These are phyloP conservation scores for Vulpes lagopus DNA, from an alignment of 2,113 vertebrate genomes.

Conservation along the genomic window DNA sequence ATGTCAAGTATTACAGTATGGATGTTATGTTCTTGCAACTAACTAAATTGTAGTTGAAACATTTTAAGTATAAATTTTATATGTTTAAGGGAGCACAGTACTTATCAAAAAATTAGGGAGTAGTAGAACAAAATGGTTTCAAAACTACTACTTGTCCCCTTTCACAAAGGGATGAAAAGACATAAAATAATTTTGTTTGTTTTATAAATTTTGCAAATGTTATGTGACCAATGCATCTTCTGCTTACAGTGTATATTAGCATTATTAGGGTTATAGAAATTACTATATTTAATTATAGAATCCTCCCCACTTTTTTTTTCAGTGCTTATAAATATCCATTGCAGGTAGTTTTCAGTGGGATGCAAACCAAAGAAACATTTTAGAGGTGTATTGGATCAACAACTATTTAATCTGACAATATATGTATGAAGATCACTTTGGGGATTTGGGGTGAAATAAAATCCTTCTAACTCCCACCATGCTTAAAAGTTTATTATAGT, in stretches of 20 bases:
- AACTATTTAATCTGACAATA: neutral
- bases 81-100: neutral
- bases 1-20: neutral
- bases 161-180: neutral
- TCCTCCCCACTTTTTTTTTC: neutral
- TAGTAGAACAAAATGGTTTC: neutral
- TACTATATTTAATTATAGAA: neutral
- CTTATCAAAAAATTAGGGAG: neutral
- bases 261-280: neutral
- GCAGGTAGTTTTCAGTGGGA: neutral
- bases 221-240: neutral
- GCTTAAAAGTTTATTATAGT: neutral
- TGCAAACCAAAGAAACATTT: neutral
- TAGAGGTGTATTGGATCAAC: neutral
- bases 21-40: neutral
- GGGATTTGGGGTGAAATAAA: neutral
- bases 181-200: neutral
- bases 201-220: neutral
- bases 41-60: neutral
- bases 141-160: neutral
- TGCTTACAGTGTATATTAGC: neutral
- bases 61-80: slow-evolving; percentile 41
- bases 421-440: neutral
- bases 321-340: neutral
- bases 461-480: neutral